Evolutionary conservation across 2,888 invertebrate genomes (phyloP).

Genomic region (Euphydryas editha): DNA sequence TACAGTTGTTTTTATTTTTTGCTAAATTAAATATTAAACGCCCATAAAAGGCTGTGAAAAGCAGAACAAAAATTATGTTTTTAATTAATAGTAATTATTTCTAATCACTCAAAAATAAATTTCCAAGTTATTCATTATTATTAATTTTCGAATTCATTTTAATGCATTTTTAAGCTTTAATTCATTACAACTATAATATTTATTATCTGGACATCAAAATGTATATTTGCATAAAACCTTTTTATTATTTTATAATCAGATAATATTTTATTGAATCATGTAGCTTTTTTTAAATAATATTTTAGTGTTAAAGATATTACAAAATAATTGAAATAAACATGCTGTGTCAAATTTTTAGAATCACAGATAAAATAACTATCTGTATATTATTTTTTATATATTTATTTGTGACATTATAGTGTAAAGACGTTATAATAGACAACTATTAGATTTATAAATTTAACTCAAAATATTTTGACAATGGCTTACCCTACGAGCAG

Average conservation of each 20-base stretch:
- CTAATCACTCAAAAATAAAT: too few relatives aligned
- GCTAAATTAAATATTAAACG: not conserved
- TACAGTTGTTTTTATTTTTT: constrained; percentile 8
- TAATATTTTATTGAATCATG: too few relatives aligned
- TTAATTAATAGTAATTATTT: too few relatives aligned
- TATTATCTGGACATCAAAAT: constrained; percentile 14
- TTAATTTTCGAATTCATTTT: not conserved
- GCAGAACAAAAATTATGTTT: constrained; percentile 17
- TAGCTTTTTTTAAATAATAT: too few relatives aligned
- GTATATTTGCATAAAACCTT: not conserved
- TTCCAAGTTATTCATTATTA: too few relatives aligned
- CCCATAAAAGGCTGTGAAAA: constrained; percentile 25
- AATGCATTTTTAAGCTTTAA: constrained; percentile 23
- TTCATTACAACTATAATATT: constrained; percentile 21
- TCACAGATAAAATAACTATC: too few relatives aligned
- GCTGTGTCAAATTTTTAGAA: too few relatives aligned
- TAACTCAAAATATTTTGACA: not conserved
- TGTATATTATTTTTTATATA: too few relatives aligned
- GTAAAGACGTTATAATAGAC: too few relatives aligned
- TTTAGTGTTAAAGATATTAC: too few relatives aligned
- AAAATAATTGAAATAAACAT: too few relatives aligned
- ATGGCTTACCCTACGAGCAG: not conserved
- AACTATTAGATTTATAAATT: not conserved
- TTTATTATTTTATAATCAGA: not conserved
- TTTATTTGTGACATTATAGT: too few relatives aligned